Conservation (phyloP, 2,888 invertebrate genomes). For the Aethes cnicana region DNA sequence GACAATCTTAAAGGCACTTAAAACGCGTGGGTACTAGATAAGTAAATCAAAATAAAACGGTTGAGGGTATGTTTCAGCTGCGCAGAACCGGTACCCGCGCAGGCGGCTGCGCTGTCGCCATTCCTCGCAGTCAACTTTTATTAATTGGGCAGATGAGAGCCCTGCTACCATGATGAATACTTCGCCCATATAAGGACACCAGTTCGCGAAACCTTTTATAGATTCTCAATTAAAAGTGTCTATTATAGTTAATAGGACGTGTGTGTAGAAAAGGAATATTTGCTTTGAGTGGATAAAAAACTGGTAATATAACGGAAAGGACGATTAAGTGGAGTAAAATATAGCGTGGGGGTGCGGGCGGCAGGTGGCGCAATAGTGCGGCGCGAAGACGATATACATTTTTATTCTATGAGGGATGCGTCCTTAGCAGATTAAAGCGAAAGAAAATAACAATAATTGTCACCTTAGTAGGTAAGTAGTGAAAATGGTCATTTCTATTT, state of each 20-base stretch:
- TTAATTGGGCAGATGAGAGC: slow-evolving; percentile 83
- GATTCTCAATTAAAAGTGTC: slow-evolving; percentile 82
- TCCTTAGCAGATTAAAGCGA: no score
- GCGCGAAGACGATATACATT: no score
- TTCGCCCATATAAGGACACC: slow-evolving; percentile 72
- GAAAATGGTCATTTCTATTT: no score
- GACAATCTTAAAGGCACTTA: slow-evolving; percentile 7
- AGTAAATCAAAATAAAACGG: slow-evolving; percentile 80
- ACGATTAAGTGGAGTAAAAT: slow-evolving; percentile 82
- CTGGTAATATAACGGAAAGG: slow-evolving; percentile 80
- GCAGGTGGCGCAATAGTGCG: slow-evolving; percentile 78
- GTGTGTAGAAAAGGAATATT: slow-evolving; percentile 77
- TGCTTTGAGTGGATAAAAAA: slow-evolving; percentile 79
- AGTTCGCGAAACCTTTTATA: slow-evolving; percentile 81
- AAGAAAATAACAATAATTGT: no score
- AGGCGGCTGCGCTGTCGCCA: slow-evolving; percentile 66
- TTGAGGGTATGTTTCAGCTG: slow-evolving; percentile 72
- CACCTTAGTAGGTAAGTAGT: no score
- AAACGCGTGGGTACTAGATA: slow-evolving; percentile 48
- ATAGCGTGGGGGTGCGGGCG: slow-evolving; percentile 79
- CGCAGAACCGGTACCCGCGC: slow-evolving; percentile 60
- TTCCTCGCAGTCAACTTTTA: slow-evolving; percentile 80
- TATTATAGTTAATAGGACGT: slow-evolving; percentile 79
- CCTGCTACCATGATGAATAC: slow-evolving; percentile 78
- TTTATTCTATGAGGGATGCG: slow-evolving; percentile 66